phyloP scores from a whole-genome alignment of 2,888 invertebrate species.

The Trachelus iudaicus region DNA sequence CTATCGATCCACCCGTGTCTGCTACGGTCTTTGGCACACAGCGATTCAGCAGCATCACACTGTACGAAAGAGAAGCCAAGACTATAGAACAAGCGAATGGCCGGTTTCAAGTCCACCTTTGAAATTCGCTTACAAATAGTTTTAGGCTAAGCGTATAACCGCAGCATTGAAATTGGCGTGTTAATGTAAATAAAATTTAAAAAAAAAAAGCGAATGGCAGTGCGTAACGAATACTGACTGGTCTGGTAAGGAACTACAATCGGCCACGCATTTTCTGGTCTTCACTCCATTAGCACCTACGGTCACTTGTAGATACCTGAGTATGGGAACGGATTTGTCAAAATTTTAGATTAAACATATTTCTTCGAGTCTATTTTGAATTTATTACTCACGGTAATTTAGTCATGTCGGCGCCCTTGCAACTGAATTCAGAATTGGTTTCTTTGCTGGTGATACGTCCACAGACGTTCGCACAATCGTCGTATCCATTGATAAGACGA shows the following conservation, averaged over 20 bases:
- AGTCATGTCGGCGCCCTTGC: conserved; percentile 66
- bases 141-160: too few relatives aligned
- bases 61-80: conserved; percentile 50
- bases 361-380: conserved; percentile 22
- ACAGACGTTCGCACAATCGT: conserved; percentile 75
- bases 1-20: conserved; percentile 62
- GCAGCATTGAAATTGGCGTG: too few relatives aligned
- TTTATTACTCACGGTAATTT: conserved; percentile 28
- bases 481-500: conserved; percentile 73
- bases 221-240: conserved; percentile 26
- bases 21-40: conserved; percentile 67
- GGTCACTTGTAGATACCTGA: conserved; percentile 43
- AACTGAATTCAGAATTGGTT: conserved; percentile 55
- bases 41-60: conserved; percentile 68
- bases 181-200: too few relatives aligned
- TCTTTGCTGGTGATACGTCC: conserved; percentile 66
- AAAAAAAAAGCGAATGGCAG: too few relatives aligned
- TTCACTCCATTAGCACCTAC: conserved; percentile 37
- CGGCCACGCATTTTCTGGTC: conserved; percentile 54
- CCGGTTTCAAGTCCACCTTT: too few relatives aligned
- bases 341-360: not conserved
- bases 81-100: not conserved
- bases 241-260: conserved; percentile 51
- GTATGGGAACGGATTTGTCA: not conserved
- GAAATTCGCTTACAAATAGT: too few relatives aligned